Conservation (phyloP, 2,797 vertebrate species). For the Poeciliopsis paucimaculata region DNA sequence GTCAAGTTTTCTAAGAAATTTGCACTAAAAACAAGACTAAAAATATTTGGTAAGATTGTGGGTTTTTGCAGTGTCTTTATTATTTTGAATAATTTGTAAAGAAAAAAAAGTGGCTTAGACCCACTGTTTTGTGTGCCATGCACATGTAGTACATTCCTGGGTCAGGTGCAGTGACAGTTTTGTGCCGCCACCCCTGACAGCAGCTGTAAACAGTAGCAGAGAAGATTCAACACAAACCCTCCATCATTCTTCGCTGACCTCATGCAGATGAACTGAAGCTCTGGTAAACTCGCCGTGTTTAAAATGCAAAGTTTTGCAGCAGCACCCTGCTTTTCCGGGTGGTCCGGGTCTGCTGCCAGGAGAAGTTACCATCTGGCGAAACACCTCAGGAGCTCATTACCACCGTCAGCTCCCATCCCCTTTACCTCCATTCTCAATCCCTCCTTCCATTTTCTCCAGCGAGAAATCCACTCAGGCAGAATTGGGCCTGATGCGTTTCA, state of each 20-base stretch:
- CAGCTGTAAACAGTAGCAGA: not conserved
- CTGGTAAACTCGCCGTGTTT: not conserved
- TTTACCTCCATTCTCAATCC: constrained; percentile 3
- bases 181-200: not conserved
- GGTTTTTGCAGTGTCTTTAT: too few species aligned
- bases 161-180: too few species aligned
- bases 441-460: not conserved
- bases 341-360: constrained; percentile 53
- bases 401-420: constrained; percentile 26
- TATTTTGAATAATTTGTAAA: too few species aligned
- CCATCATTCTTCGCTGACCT: constrained; percentile 16
- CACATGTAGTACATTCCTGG: too few species aligned
- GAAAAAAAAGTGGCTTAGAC: too few species aligned
- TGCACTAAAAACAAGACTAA: too few species aligned
- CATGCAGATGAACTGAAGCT: constrained; percentile 15
- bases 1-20: too few species aligned
- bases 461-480: constrained; percentile 20
- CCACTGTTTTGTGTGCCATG: too few species aligned
- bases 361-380: constrained; percentile 9
- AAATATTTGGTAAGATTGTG: too few species aligned
- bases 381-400: constrained; percentile 39
- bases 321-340: constrained; percentile 31
- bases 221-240: not conserved
- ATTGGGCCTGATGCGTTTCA: constrained; percentile 18
- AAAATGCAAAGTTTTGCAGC: constrained; percentile 8